Conservation (phyloP, 2,888 invertebrate genomes). For the Eristalis arbustorum region DNA sequence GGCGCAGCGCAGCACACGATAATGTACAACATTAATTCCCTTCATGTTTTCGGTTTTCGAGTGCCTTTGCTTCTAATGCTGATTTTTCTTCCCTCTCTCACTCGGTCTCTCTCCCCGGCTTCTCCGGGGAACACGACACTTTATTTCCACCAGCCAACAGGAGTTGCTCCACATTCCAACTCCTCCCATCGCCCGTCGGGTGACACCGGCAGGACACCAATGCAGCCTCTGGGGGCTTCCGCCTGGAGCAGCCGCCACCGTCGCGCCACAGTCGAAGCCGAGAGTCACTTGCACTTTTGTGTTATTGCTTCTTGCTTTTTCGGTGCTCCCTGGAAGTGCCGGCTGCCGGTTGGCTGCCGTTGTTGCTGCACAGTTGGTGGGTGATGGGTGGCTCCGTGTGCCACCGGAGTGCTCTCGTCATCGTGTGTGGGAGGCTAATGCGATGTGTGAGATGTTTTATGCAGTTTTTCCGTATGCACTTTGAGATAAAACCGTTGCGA, state of each 20-base stretch:
- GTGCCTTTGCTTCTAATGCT: slow-evolving; percentile 11
- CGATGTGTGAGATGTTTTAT: slow-evolving; percentile 48
- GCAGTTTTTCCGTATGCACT: slow-evolving; percentile 32
- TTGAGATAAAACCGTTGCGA: slow-evolving; percentile 38
- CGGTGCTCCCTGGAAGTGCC: slow-evolving; percentile 10
- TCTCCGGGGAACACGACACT: slow-evolving; percentile 32
- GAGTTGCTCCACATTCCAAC: slow-evolving; percentile 17
- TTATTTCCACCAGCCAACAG: slow-evolving; percentile 35
- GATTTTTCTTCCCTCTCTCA: neutral
- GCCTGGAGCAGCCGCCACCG: neutral
- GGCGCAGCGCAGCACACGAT: slow-evolving; percentile 53
- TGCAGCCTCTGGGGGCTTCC: neutral
- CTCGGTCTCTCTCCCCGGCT: neutral
- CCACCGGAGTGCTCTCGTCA: neutral
- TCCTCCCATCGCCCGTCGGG: neutral
- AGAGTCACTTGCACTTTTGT: slow-evolving; percentile 53
- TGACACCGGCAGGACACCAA: neutral
- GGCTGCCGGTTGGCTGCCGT: neutral
- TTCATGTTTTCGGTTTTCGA: slow-evolving; percentile 53
- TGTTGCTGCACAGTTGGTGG: neutral
- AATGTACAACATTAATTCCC: slow-evolving; percentile 63
- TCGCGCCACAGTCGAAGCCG: neutral
- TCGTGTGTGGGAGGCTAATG: slow-evolving; percentile 24
- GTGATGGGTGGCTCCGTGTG: neutral
- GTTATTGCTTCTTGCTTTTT: slow-evolving; percentile 39